Evolutionary conservation across 2,113 vertebrate species (phyloP).

Genomic region (Chiloscyllium plagiosum): DNA sequence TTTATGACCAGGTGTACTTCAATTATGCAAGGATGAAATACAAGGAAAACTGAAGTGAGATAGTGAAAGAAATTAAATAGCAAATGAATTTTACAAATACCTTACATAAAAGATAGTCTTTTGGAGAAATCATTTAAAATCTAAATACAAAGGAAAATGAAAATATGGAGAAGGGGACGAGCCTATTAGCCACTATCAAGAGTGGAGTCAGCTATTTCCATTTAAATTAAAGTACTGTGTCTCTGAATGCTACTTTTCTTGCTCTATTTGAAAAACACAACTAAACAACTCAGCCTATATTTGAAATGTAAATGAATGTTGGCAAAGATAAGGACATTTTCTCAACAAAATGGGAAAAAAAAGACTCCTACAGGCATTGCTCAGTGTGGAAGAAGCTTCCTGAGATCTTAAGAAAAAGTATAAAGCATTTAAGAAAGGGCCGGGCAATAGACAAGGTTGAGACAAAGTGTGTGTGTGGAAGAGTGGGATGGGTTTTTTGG

Average conservation of each 20-base stretch:
- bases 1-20: background rate
- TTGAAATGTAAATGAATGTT: background rate
- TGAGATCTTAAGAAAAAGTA: background rate
- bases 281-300: background rate
- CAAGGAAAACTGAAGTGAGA: background rate
- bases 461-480: too few species aligned
- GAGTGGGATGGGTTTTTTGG: too few species aligned
- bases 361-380: background rate
- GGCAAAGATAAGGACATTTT: background rate
- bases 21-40: background rate
- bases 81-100: background rate
- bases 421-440: background rate
- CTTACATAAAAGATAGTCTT: background rate
- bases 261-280: background rate
- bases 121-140: background rate
- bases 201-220: background rate
- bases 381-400: background rate
- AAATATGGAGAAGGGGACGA: background rate
- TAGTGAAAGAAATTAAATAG: background rate
- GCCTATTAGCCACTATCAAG: background rate
- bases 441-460: background rate
- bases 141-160: background rate
- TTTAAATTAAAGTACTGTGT: background rate
- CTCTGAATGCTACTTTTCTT: background rate
- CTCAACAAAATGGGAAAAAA: background rate